Evolutionary conservation across 2,888 invertebrate genomes (phyloP), one percentile per base, ranked within the genome.

Genomic region (Pelosia muscerda): DNA sequence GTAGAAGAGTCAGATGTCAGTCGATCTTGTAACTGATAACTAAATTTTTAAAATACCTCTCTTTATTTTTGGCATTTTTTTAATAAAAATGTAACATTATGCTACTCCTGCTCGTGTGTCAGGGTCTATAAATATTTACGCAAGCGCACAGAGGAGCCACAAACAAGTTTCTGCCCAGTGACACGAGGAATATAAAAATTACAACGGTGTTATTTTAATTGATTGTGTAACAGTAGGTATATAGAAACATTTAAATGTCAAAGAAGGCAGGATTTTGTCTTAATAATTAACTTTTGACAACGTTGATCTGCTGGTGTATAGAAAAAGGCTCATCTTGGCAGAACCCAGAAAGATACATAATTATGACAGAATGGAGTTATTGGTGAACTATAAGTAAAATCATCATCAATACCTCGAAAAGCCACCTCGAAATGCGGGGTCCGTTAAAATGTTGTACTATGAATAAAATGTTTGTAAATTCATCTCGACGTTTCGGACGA

Each of bases 191-290:
- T 75, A 68, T 73, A 66, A 74, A 78, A 75, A 70, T 62, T 57
- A 71, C 68, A 56, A 66, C 65, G 31, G 61, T 54, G 66, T 69
- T 75, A 72, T 72, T 73, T 77, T 78, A 78, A 78, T 77, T 77
- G 66, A 67, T 79, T 75, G 71, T 72, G 79, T 75, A 78, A 78
- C 61, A 59, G 58, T 73, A 55, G 76, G 69, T 70, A 71, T 57
- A 74, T 78, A 68, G 13, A 76, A 69, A 68, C 66, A 74, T n/a
- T 4, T 58, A 23, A 22, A 25, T 55, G 22, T 55, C 54, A 11
- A 23, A 25, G 13, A 5, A 23, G 13, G 23, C 22, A 19, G 38
- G 38, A 34, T 38, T 15, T 38, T 38, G 15, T 15, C 38, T 38
- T 2, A 38, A 38, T 38, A 38, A 38, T 38, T 38, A 38, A 15